Base-by-base conservation (phyloP, 2,113 vertebrate species). In the Pipra filicauda region DNA sequence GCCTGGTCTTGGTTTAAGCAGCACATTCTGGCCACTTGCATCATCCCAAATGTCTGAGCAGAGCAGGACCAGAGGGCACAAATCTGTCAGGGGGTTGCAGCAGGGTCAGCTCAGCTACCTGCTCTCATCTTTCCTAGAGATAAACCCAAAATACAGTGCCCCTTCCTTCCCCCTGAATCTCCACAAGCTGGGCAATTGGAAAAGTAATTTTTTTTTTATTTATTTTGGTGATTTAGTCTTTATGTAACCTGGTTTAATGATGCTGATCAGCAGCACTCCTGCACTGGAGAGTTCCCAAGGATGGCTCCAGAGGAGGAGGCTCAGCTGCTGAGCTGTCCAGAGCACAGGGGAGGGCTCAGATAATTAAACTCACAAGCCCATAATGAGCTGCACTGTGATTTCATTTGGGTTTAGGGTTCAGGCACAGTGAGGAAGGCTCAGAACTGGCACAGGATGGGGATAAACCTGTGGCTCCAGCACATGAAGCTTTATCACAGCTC, bases 261-360 rank as follows among this genome's bases (percentile, higher is more conserved):
- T 58, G 77, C 46, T 82, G 57, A 58, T 91, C 5, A 0, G 23
- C 48, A 71, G 8, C 57, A 70, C 28, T 67, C 86, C 86, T 18
- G 23, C 9, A 15, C 76, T 66, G 83, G 83, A 91, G 70, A 28
- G 30, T 16, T 90, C 91, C 86, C 83, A 88, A 18, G 57, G 54
- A 30, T 43, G 61, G 43, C 75, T 91, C 51, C 1, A 0, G 9
- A 15, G 66, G 70, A 77, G 70, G 37, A 90, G 8, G 70, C 64
- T 95, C 57, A 58, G 10, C 62, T 51, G 67, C 43, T 91, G 74
- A 95, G 73, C 93, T 81, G 72, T 41, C 69, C 41, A 19, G 55
- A 28, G 64, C 3, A 28, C 37, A 58, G 69, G 52, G 51, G 48
- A 43, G 66, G 37, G 75, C 75, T 91, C 70, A 37, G 28, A 64